Percentiles rank a stretch among this genome's conserved stretches.
Evolutionary conservation across 2,888 invertebrate species (phyloP).

Genomic region (Digitonthophagus gazella): DNA sequence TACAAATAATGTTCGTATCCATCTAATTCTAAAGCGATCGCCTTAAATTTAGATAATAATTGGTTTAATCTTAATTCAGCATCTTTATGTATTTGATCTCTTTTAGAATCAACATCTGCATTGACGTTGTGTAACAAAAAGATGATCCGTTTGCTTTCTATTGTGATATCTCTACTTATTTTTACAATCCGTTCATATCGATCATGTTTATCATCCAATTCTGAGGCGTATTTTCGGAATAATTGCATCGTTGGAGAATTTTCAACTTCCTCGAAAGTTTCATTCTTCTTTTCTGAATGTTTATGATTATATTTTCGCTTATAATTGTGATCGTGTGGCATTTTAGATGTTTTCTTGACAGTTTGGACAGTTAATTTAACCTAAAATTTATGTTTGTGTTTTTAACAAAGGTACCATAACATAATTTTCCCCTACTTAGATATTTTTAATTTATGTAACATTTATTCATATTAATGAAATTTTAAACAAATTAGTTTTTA

Average conservation of each 20-base stretch:
- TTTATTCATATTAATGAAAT: too few relatives aligned
- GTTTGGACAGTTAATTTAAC: background rate
- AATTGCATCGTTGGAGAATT: conserved; percentile 57
- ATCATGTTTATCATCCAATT: conserved; percentile 77
- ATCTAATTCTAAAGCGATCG: conserved; percentile 72
- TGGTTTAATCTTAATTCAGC: conserved; percentile 67
- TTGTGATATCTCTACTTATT: conserved; percentile 78
- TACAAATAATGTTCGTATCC: conserved; percentile 70
- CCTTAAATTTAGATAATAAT: conserved; percentile 60
- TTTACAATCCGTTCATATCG: conserved; percentile 81
- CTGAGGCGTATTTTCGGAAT: conserved; percentile 63
- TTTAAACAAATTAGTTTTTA: too few relatives aligned
- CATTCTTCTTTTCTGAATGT: conserved; percentile 49
- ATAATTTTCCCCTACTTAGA: too few relatives aligned
- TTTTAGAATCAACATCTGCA: conserved; percentile 55
- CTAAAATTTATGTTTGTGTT: background rate
- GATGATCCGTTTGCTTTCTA: conserved; percentile 87
- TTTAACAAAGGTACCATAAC: background rate
- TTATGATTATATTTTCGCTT: conserved; percentile 46
- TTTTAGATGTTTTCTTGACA: background rate
- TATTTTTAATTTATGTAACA: too few relatives aligned
- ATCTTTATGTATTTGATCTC: conserved; percentile 57
- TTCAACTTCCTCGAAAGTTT: conserved; percentile 50
- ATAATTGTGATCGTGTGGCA: conserved; percentile 8
- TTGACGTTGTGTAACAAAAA: conserved; percentile 78